These are phyloP conservation scores for Bos indicus DNA, from an alignment of 2,113 vertebrate species.

Conservation along the genomic window DNA sequence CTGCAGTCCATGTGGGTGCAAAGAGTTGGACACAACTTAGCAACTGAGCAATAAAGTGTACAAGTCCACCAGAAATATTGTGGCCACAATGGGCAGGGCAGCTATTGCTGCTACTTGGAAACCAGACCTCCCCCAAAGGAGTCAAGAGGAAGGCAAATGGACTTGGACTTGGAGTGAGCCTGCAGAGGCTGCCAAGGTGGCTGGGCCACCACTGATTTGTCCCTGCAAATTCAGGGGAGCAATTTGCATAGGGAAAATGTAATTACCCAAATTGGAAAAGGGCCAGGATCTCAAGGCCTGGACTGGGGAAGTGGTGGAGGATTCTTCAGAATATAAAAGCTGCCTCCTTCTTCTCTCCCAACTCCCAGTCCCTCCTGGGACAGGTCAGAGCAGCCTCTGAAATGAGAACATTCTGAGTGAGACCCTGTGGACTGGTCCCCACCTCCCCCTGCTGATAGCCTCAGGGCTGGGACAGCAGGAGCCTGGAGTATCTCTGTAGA, in stretches of 20 bases:
- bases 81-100: background rate
- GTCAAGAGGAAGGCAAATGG: background rate
- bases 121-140: background rate
- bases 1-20: background rate
- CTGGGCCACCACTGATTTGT: background rate
- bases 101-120: background rate
- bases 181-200: background rate
- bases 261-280: slow-evolving; percentile 58
- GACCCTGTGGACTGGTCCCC: background rate
- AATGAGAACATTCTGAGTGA: slow-evolving; percentile 5
- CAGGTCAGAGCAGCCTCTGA: background rate
- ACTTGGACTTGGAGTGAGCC: background rate
- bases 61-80: background rate
- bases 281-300: slow-evolving; percentile 53
- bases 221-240: slow-evolving; percentile 43
- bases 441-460: background rate
- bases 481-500: background rate
- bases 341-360: background rate
- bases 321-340: slow-evolving; percentile 24
- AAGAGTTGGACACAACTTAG: background rate
- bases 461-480: background rate
- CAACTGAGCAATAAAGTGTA: background rate
- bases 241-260: slow-evolving; percentile 54
- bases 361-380: background rate
- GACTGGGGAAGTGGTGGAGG: background rate